Evolutionary conservation across 2,113 vertebrate genomes (phyloP).

Genomic region (Paratilapia polleni): DNA sequence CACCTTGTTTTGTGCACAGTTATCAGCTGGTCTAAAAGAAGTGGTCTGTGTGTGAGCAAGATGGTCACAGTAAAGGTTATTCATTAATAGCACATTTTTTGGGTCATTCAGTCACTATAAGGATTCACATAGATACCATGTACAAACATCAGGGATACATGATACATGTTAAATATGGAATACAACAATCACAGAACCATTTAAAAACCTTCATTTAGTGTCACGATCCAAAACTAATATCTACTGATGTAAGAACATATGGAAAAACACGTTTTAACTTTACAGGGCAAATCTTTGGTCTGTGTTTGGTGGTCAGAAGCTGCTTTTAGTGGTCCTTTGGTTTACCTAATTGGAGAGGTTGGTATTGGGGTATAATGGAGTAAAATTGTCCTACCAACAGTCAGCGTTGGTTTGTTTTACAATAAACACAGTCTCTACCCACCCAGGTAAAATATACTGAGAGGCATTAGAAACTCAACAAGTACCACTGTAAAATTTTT

Average conservation of each 20-base stretch:
- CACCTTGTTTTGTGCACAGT: background rate
- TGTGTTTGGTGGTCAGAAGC: background rate
- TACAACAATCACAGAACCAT: background rate
- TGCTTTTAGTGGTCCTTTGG: too few relatives aligned
- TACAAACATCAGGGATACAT: conserved; percentile 3
- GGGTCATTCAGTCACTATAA: background rate
- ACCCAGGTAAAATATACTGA: background rate
- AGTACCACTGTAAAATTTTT: too few relatives aligned
- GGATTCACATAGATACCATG: too few relatives aligned
- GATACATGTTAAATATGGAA: background rate
- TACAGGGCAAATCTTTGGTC: background rate
- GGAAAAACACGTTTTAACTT: background rate
- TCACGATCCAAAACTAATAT: background rate
- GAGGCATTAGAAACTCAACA: too few relatives aligned
- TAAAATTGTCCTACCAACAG: too few relatives aligned
- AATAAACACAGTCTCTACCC: background rate
- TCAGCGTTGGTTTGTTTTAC: too few relatives aligned
- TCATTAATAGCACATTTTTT: background rate
- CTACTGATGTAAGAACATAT: background rate
- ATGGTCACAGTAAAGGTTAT: background rate
- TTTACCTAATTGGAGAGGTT: background rate
- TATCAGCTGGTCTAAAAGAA: background rate
- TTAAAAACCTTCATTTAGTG: background rate
- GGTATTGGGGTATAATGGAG: background rate
- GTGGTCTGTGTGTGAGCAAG: background rate